phyloP scores from a whole-genome alignment of 2,113 vertebrate species.

The Miniopterus natalensis region DNA sequence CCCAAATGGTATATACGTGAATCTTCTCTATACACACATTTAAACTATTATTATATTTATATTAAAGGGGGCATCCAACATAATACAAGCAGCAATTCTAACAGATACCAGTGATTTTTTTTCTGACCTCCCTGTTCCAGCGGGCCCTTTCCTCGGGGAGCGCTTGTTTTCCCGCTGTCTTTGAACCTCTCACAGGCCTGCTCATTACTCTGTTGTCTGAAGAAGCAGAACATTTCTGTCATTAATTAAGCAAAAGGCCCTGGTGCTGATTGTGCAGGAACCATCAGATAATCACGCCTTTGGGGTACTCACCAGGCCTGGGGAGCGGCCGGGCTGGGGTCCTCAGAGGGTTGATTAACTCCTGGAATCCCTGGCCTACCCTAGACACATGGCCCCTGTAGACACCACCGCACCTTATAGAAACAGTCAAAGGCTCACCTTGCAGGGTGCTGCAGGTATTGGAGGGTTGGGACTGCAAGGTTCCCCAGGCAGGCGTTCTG shows the following conservation, averaged over 20 bases:
- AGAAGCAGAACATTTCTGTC: conserved; percentile 90
- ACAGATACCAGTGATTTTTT: conserved; percentile 82
- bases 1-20: conserved; percentile 79
- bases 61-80: conserved; percentile 85
- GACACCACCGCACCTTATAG: conserved; percentile 85
- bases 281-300: conserved; percentile 90
- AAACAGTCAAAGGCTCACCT: conserved; percentile 86
- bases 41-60: conserved; percentile 87
- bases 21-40: conserved; percentile 79
- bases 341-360: conserved; percentile 90
- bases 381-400: conserved; percentile 84
- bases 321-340: conserved; percentile 77
- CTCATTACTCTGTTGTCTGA: conserved; percentile 93
- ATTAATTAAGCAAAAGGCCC: conserved; percentile 92
- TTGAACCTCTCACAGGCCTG: conserved; percentile 90
- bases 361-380: conserved; percentile 85
- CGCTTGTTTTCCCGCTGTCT: conserved; percentile 88
- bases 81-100: conserved; percentile 85
- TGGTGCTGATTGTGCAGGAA: conserved; percentile 87
- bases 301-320: conserved; percentile 86
- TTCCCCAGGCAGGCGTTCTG: conserved; percentile 65
- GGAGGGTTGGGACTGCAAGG: conserved; percentile 80
- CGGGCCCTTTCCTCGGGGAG: conserved; percentile 87
- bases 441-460: conserved; percentile 81
- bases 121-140: conserved; percentile 85